Base-by-base conservation (phyloP, 1,140 invertebrate genomes). In the Drosophila novamexicana region DNA sequence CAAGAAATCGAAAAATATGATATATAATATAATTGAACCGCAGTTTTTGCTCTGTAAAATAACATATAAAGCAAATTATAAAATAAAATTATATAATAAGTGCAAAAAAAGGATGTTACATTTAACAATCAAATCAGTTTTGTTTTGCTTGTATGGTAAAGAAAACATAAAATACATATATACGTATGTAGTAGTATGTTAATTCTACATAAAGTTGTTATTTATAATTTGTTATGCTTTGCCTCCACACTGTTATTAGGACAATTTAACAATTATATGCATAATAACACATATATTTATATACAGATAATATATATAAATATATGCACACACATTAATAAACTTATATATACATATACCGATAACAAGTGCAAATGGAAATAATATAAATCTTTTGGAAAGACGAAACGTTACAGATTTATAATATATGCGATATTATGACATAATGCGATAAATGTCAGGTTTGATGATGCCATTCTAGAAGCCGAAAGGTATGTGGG, bases 231-330 rank as follows among this genome's bases (percentile, higher is more conserved):
- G 84, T 89, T 89, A 89, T 90, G 77, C 77, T 84, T 90, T 84
- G 74, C 77, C 75, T 57, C 54, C 68, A 89, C 85, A 90, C 84
- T 89, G 84, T 89, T 89, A 90, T 89, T 89, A 89, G 84, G 79
- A 89, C 85, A 89, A 89, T 89, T 89, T 79, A 78, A 80, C 56
- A 83, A 82, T 82, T 77, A 81, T 77, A 77, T 67, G 81, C 74
- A 65, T 69, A 75, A 53, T 57, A 71, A 75, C 34, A 63, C 32
- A 62, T 32, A 62, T 14, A 62, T 18, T n/a, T 54, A 65, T 44
- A 40, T n/a, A 65, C 37, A 65, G 16, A 65, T n/a, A 57, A 70
- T 37, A 16, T 37, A 70, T 37, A 70, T 37, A 52, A 32, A 52
- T 9, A 61, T 12, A 44, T 16, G 9, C n/a, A 16, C 3, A 59